A percentile compares a stretch with the other conserved stretches of the same genome.
Conservation (phyloP, 2,888 invertebrate genomes). For the Drosophila diplacantha region DNA sequence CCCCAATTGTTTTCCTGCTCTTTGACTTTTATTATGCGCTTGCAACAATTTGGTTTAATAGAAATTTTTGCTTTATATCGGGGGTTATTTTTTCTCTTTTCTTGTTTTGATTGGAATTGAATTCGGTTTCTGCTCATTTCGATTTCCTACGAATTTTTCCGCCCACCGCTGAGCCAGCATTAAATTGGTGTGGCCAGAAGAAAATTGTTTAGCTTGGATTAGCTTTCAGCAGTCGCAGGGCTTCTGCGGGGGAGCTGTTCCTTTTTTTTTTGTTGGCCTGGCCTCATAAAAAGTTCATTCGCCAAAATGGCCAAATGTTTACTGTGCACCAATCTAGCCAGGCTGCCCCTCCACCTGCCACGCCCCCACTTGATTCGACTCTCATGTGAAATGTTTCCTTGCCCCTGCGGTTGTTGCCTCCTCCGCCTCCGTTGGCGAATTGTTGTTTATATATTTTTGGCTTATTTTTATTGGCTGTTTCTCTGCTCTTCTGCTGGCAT, state of each 20-base stretch:
- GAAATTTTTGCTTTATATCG: slow-evolving; percentile 54
- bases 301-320: slow-evolving; percentile 59
- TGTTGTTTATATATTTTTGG: slow-evolving; percentile 65
- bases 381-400: slow-evolving; percentile 33
- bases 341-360: slow-evolving; percentile 8
- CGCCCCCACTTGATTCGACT: slow-evolving; percentile 19
- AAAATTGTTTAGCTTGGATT: slow-evolving; percentile 59
- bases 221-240: slow-evolving; percentile 27
- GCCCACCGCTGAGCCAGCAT: slow-evolving; percentile 24
- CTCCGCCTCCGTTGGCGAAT: slow-evolving; percentile 34
- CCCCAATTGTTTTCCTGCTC: slow-evolving; percentile 16
- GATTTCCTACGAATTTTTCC: slow-evolving; percentile 3
- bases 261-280: slow-evolving; percentile 15
- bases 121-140: slow-evolving; percentile 43
- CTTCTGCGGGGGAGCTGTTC: slow-evolving; percentile 10
- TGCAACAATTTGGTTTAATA: slow-evolving; percentile 54
- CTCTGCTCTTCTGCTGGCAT: slow-evolving; percentile 42
- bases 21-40: slow-evolving; percentile 37
- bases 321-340: slow-evolving; percentile 38
- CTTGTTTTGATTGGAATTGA: slow-evolving; percentile 53
- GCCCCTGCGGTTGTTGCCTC: slow-evolving; percentile 46
- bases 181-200: slow-evolving; percentile 54
- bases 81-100: slow-evolving; percentile 30
- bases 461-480: slow-evolving; percentile 61
- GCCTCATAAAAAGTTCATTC: slow-evolving; percentile 64